A percentile compares a stretch with the other conserved stretches of the same genome.
These are phyloP conservation scores for Drosophila flavopinicola DNA, from an alignment of 2,888 invertebrate genomes.

Conservation along the genomic window DNA sequence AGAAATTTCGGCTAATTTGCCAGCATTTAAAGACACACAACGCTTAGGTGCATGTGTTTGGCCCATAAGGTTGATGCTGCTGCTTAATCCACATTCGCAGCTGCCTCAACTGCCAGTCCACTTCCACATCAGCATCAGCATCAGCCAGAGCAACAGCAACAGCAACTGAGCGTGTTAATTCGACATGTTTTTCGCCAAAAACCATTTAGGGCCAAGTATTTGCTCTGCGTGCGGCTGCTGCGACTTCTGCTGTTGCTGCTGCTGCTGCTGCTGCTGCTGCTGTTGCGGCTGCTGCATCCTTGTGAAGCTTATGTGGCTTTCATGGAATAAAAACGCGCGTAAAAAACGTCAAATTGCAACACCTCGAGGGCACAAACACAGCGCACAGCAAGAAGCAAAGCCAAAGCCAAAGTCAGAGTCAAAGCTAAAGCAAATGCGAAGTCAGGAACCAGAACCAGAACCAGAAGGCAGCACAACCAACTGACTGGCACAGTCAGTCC, in stretches of 20 bases:
- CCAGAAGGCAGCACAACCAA: conserved; percentile 26
- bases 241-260: conserved; percentile 26
- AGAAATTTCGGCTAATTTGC: conserved; percentile 75
- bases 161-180: conserved; percentile 80
- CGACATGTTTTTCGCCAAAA: conserved; percentile 82
- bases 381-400: conserved; percentile 16
- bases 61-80: conserved; percentile 49
- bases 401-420: conserved; percentile 14
- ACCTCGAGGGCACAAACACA: conserved; percentile 78
- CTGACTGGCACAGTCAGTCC: conserved; percentile 44
- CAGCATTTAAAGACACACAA: conserved; percentile 72
- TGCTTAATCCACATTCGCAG: conserved; percentile 46
- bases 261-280: conserved; percentile 20
- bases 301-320: conserved; percentile 65
- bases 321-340: conserved; percentile 79
- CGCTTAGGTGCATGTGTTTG: conserved; percentile 45
- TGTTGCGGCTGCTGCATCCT: conserved; percentile 45
- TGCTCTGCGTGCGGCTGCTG: conserved; percentile 76
- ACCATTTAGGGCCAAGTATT: conserved; percentile 82
- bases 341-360: conserved; percentile 84
- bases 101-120: conserved; percentile 34
- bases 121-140: conserved; percentile 16
- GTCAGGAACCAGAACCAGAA: conserved; percentile 34
- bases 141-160: conserved; percentile 34
- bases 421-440: too few relatives aligned